Evolutionary conservation across 2,888 invertebrate species (phyloP).

Genomic region (Mystacides longicornis): DNA sequence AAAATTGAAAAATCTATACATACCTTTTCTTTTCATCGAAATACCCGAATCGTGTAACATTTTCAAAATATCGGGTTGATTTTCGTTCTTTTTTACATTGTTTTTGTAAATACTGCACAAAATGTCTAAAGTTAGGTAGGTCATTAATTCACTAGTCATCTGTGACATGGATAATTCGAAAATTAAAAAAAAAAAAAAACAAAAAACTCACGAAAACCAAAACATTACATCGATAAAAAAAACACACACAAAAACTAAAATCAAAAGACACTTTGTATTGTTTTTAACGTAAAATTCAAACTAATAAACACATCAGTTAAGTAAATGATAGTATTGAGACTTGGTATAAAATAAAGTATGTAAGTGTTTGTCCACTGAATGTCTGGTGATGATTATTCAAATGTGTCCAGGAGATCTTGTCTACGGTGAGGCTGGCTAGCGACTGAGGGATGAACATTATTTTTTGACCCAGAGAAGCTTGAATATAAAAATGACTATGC

Average conservation of each 20-base stretch:
- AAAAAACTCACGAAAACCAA: neutral
- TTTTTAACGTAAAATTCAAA: too few species aligned
- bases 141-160: constrained; percentile 19
- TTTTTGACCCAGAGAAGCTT: constrained; percentile 13
- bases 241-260: neutral
- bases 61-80: constrained; percentile 14
- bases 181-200: neutral
- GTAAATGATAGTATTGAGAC: too few species aligned
- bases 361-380: too few species aligned
- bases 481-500: constrained; percentile 12
- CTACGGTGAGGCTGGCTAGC: constrained; percentile 11
- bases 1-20: constrained; percentile 3
- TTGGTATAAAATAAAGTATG: too few species aligned
- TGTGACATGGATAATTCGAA: constrained; percentile 3
- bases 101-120: constrained; percentile 20
- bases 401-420: constrained; percentile 13
- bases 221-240: neutral
- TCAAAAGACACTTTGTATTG: too few species aligned
- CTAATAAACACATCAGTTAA: too few species aligned
- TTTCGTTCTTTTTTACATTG: constrained; percentile 19
- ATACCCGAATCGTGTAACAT: constrained; percentile 25
- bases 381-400: neutral
- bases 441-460: constrained; percentile 16
- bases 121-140: constrained; percentile 18
- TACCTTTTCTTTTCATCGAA: constrained; percentile 22